These are phyloP conservation scores for Epizoanthus fatuus DNA, from an alignment of 92 coral and sea anemone genomes.

Conservation along the genomic window DNA sequence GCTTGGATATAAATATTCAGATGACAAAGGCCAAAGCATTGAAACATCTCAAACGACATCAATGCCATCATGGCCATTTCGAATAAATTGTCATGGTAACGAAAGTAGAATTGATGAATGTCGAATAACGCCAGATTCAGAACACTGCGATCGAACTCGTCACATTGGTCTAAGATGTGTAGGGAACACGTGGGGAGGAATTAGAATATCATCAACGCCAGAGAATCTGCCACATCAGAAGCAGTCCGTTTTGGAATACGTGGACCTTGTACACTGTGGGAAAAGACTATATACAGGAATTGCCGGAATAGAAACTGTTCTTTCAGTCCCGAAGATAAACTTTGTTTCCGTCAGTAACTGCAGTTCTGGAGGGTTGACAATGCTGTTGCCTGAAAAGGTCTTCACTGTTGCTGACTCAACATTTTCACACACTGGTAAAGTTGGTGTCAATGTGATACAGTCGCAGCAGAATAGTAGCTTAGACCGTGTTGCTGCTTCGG, in stretches of 20 bases:
- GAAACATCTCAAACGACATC: background rate
- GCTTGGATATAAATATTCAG: constrained; percentile 51
- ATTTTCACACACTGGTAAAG: constrained; percentile 9
- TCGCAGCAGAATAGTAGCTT: constrained; percentile 18
- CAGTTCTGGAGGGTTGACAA: constrained; percentile 50
- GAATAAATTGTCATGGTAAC: constrained; percentile 63
- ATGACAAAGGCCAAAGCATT: background rate
- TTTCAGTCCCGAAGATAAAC: constrained; percentile 44
- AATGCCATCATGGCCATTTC: constrained; percentile 45
- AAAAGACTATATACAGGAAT: constrained; percentile 39
- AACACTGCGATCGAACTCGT: background rate
- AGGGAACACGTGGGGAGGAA: constrained; percentile 70
- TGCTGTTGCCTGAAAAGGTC: constrained; percentile 4
- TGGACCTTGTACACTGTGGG: constrained; percentile 67
- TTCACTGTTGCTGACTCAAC: constrained; percentile 28
- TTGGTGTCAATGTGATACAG: constrained; percentile 30
- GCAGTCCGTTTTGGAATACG: constrained; percentile 61
- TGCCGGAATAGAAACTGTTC: constrained; percentile 63
- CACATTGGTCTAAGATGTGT: constrained; percentile 42
- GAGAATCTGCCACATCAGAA: constrained; percentile 2
- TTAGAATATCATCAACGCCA: constrained; percentile 49
- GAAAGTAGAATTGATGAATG: constrained; percentile 63
- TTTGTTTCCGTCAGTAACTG: constrained; percentile 58
- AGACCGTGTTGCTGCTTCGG: constrained; percentile 29
- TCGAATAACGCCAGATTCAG: background rate